A percentile compares a stretch with the other conserved stretches of the same genome.
These are phyloP conservation scores for Scomber japonicus DNA, from an alignment of 2,113 vertebrate genomes.

Conservation along the genomic window DNA sequence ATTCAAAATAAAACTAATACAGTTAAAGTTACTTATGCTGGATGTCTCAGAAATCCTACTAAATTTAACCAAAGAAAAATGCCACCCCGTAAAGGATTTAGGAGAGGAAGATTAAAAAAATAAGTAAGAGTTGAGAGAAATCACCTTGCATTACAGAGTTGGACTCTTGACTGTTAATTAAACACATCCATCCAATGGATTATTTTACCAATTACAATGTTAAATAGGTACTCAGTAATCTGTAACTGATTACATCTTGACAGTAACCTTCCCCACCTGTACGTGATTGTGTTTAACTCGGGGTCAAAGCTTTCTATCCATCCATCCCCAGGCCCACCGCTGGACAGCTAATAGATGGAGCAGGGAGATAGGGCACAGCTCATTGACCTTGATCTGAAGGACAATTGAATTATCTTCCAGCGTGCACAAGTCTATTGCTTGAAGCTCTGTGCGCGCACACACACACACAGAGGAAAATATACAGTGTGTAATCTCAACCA, in stretches of 20 bases:
- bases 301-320: slow-evolving; percentile 59
- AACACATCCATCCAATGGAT: slow-evolving; percentile 46
- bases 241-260: slow-evolving; percentile 49
- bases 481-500: not conserved
- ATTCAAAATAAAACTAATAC: not conserved
- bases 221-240: slow-evolving; percentile 66
- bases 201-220: slow-evolving; percentile 62
- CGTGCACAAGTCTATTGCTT: slow-evolving; percentile 1
- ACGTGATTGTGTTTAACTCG: slow-evolving; percentile 59
- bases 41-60: not conserved
- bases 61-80: not conserved
- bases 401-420: slow-evolving; percentile 51
- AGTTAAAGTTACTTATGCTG: not conserved
- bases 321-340: slow-evolving; percentile 40
- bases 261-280: slow-evolving; percentile 30
- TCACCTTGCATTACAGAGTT: not conserved
- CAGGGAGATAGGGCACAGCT: slow-evolving; percentile 51
- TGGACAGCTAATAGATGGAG: slow-evolving; percentile 76
- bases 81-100: not conserved
- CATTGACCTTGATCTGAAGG: slow-evolving; percentile 69
- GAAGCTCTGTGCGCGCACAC: not conserved
- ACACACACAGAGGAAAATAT: not conserved
- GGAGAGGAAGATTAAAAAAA: not conserved
- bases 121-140: not conserved
- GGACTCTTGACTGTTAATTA: slow-evolving; percentile 41